phyloP scores from a whole-genome alignment of 2,797 vertebrate species.

The Pampus argenteus region DNA sequence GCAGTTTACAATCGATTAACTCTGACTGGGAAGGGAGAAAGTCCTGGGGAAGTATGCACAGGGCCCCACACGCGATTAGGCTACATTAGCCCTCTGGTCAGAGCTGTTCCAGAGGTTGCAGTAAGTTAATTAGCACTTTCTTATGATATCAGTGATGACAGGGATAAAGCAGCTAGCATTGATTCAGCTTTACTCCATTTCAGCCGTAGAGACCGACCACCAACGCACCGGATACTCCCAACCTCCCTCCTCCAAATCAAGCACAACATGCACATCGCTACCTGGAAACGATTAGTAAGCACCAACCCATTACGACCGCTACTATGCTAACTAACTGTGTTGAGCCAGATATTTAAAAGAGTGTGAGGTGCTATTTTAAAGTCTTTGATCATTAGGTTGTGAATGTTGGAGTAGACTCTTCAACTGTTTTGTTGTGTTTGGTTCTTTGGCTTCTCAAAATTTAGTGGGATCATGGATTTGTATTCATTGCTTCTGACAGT shows the following conservation, averaged over 20 bases:
- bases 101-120: conserved; percentile 87
- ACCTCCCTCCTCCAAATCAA: conserved; percentile 53
- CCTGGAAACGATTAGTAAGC: conserved; percentile 75
- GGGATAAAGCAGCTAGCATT: conserved; percentile 81
- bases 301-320: conserved; percentile 36
- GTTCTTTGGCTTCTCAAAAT: conserved; percentile 8
- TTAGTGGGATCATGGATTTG: conserved; percentile 25
- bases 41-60: conserved; percentile 90
- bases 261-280: conserved; percentile 65
- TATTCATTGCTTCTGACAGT: conserved; percentile 60
- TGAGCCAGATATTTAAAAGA: conserved; percentile 25
- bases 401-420: neutral
- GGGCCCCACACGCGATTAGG: conserved; percentile 88
- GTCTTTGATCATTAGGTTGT: conserved; percentile 6
- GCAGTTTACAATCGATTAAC: conserved; percentile 96
- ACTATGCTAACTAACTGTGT: conserved; percentile 52
- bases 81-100: conserved; percentile 91
- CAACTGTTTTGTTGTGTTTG: neutral
- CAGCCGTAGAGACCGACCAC: conserved; percentile 74
- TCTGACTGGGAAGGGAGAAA: conserved; percentile 86
- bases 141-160: conserved; percentile 88
- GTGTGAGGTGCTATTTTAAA: conserved; percentile 21
- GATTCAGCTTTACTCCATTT: conserved; percentile 83
- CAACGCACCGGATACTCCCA: conserved; percentile 61
- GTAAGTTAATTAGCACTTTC: conserved; percentile 89